A percentile compares a stretch with the other conserved stretches of the same genome.
Evolutionary conservation across 2,113 vertebrate species (phyloP).

Genomic region (Pao palembangensis): DNA sequence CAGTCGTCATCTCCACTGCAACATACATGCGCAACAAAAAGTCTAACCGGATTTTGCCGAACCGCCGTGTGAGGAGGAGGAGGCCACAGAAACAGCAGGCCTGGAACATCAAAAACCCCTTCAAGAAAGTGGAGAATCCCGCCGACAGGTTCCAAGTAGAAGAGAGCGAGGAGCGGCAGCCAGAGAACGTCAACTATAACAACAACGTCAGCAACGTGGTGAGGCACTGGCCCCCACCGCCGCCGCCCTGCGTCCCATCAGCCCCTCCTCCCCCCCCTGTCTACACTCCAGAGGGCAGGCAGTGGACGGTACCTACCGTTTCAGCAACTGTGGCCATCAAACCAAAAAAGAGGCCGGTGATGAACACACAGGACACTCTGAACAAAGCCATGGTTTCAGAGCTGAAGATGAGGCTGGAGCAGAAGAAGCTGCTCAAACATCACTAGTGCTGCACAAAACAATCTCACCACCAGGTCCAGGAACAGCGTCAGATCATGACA

Average conservation of each 20-base stretch:
- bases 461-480: background rate
- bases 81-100: conserved; percentile 61
- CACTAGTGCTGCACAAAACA: conserved; percentile 55
- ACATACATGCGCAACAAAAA: conserved; percentile 96
- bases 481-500: background rate
- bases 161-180: conserved; percentile 60
- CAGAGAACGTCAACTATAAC: conserved; percentile 79
- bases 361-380: conserved; percentile 59
- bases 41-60: conserved; percentile 87
- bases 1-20: conserved; percentile 89
- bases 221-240: conserved; percentile 35
- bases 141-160: conserved; percentile 73
- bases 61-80: conserved; percentile 81
- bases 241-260: conserved; percentile 63
- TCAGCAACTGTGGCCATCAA: conserved; percentile 77
- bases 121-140: conserved; percentile 66
- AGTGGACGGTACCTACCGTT: conserved; percentile 78
- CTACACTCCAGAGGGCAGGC: conserved; percentile 34
- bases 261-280: conserved; percentile 68
- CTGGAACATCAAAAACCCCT: conserved; percentile 77
- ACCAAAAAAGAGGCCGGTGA: conserved; percentile 52
- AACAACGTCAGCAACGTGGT: conserved; percentile 70
- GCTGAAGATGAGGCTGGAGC: conserved; percentile 90
- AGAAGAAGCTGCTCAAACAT: conserved; percentile 69
- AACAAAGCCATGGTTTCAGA: conserved; percentile 88